Conservation (phyloP, 2,888 invertebrate species). For the Orthonychiurus folsomi region DNA sequence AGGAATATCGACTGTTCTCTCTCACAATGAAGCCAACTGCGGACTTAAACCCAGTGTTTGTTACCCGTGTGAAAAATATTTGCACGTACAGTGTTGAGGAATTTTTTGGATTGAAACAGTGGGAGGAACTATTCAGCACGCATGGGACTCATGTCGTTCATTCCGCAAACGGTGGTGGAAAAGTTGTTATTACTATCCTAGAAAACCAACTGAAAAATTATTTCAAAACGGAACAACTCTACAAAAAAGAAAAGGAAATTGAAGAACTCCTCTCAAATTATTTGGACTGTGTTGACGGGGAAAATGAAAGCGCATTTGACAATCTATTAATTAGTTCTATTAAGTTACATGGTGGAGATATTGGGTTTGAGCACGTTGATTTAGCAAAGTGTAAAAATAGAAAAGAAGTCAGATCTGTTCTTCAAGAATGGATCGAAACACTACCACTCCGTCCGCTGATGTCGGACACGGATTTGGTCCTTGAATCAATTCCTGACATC, state of each 20-base stretch:
- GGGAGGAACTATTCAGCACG: constrained; percentile 8
- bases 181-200: constrained; percentile 4
- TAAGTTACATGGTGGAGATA: constrained; percentile 9
- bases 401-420: constrained; percentile 1
- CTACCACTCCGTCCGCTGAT: constrained; percentile 1
- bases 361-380: constrained; percentile 6
- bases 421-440: constrained; percentile 3
- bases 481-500: constrained; percentile 8
- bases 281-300: constrained; percentile 5
- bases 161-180: constrained; percentile 7
- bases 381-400: not conserved
- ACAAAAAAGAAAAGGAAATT: constrained; percentile 5
- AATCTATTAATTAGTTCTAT: constrained; percentile 8
- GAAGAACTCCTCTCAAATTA: not conserved
- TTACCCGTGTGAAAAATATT: not conserved
- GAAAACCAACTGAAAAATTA: constrained; percentile 11
- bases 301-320: not conserved
- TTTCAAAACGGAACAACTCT: constrained; percentile 4
- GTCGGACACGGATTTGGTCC: not conserved
- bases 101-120: constrained; percentile 3
- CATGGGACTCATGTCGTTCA: constrained; percentile 11
- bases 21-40: not conserved
- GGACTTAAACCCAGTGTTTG: not conserved
- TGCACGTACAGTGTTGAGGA: constrained; percentile 1
- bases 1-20: constrained; percentile 12